These are phyloP conservation scores for Phoebastria nigripes DNA, from an alignment of 2,797 vertebrate genomes.

Conservation along the genomic window DNA sequence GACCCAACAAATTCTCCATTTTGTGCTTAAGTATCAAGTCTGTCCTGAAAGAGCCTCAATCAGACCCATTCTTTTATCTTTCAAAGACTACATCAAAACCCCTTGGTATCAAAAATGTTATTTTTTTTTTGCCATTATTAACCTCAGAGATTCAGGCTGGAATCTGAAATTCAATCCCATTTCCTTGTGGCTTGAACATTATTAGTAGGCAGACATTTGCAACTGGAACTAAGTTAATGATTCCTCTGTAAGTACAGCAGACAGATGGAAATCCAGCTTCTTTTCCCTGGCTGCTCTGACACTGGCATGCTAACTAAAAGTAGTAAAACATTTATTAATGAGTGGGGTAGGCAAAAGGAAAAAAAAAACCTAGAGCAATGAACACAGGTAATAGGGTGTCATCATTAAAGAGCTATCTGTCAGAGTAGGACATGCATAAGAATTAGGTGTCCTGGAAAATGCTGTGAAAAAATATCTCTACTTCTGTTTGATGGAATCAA, in stretches of 20 bases:
- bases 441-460: conserved; percentile 31
- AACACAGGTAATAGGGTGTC: not conserved
- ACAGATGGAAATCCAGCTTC: not conserved
- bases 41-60: not conserved
- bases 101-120: not conserved
- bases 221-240: conserved; percentile 7
- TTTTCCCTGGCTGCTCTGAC: not conserved
- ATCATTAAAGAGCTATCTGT: conserved; percentile 28
- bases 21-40: not conserved
- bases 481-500: conserved; percentile 13
- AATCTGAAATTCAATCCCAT: not conserved
- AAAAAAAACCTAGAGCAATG: conserved; percentile 1
- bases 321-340: conserved; percentile 9
- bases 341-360: not conserved
- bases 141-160: not conserved
- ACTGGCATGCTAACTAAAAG: not conserved
- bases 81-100: not conserved
- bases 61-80: not conserved
- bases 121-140: not conserved
- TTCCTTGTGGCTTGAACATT: not conserved
- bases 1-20: not conserved
- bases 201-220: not conserved
- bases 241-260: not conserved
- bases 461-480: not conserved
- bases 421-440: not conserved